Percentiles rank a stretch among this genome's conserved stretches.
Evolutionary conservation across 2,113 vertebrate genomes (phyloP).

Genomic region (Chitala chitala): DNA sequence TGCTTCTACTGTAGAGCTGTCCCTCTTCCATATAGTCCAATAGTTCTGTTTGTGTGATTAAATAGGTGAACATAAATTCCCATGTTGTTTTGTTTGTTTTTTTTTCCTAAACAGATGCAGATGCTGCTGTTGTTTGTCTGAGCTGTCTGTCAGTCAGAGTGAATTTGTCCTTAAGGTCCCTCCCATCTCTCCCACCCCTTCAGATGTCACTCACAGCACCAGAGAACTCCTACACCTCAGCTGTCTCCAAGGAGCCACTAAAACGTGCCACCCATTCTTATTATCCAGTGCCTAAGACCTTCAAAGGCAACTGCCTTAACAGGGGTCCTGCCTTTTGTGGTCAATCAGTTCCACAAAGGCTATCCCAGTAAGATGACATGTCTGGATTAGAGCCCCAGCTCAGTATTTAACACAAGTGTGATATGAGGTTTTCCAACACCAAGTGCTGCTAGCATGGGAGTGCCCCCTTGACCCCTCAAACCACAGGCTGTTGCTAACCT

Average conservation of each 20-base stretch:
- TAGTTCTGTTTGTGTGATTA: too few relatives aligned
- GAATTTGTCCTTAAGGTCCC: not conserved
- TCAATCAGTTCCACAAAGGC: conserved; percentile 24
- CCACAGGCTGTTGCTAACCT: not conserved
- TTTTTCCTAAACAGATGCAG: too few relatives aligned
- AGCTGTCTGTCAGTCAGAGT: too few relatives aligned
- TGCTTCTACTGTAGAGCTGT: too few relatives aligned
- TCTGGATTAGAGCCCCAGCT: conserved; percentile 11
- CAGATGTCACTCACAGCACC: not conserved
- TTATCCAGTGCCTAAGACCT: conserved; percentile 45
- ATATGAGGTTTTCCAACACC: not conserved
- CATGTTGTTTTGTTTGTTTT: too few relatives aligned
- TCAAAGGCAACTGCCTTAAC: conserved; percentile 42
- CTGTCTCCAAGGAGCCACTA: conserved; percentile 27
- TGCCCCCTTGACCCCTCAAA: not conserved
- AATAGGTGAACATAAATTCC: too few relatives aligned
- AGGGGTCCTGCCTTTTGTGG: conserved; percentile 37
- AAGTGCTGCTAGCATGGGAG: not conserved
- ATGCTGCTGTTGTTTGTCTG: too few relatives aligned
- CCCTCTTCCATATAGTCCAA: too few relatives aligned
- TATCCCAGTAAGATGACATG: conserved; percentile 14
- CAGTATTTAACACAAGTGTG: conserved; percentile 21
- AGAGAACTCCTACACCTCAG: conserved; percentile 9
- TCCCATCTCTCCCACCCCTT: not conserved
- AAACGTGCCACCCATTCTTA: conserved; percentile 22